phyloP scores from a whole-genome alignment of 2,888 invertebrate genomes.

The Dysmachus trigonus region DNA sequence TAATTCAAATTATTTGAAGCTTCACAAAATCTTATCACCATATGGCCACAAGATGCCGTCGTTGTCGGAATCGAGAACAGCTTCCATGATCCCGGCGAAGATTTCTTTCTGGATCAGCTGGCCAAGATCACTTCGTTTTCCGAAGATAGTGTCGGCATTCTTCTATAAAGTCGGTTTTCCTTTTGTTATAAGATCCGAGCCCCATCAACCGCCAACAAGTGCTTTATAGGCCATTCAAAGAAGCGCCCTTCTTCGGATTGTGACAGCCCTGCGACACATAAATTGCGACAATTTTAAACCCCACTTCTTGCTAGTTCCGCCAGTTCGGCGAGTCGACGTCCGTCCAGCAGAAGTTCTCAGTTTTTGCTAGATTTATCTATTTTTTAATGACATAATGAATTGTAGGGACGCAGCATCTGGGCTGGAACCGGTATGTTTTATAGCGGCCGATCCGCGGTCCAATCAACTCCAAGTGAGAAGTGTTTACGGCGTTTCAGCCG shows the following conservation, averaged over 20 bases:
- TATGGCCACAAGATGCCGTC: neutral
- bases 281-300: neutral
- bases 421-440: neutral
- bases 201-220: neutral
- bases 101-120: neutral
- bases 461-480: neutral
- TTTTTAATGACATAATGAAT: conserved; percentile 16
- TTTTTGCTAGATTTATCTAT: neutral
- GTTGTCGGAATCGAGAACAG: neutral
- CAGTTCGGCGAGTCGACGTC: neutral
- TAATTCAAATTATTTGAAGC: too few species aligned
- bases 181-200: neutral
- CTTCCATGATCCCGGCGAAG: neutral
- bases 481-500: neutral
- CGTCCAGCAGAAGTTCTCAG: neutral
- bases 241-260: too few species aligned
- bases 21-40: too few species aligned
- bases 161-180: neutral
- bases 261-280: neutral
- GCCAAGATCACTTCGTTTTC: neutral
- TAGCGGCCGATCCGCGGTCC: neutral
- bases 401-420: neutral
- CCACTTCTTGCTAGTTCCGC: neutral
- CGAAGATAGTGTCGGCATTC: neutral
- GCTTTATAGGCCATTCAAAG: neutral